Base-by-base conservation (phyloP, 2,888 invertebrate species). In the Polydrusus cervinus region DNA sequence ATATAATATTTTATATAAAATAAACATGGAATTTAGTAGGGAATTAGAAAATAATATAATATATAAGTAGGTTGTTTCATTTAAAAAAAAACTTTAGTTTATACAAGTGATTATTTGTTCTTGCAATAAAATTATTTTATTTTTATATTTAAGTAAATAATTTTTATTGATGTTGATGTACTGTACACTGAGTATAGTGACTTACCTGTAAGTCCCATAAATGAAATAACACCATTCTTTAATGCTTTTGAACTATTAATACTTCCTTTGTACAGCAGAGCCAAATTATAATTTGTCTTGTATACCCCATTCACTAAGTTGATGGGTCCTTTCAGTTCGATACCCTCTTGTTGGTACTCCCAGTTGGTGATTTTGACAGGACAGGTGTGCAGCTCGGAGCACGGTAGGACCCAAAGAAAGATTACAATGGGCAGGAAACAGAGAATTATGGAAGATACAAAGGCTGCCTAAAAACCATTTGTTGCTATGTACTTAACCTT, bases 361-460 rank as follows among this genome's bases (percentile, higher is more conserved):
- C 93, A 93, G 80, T 92, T 92, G 9, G 90, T 90, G 0, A 92
- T 91, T 83, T 89, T 91, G 20, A 91, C 86, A 11, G 91, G 89
- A 80, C 95, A 95, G 66, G 92, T 91, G 14, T 91, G 90, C 7
- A 90, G 90, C 82, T 93, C 92, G 3, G 92, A 90, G 82, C 95
- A 95, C 0, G 95, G 95, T 80, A 93, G 87, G 13, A 92, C 90
- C 92, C 93, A 94, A 7, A 94, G 87, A 84, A 94, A 96, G 82
- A 93, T 89, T 51, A 94, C 88, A 62, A 93, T 91, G 8, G 93
- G 93, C 74, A 92, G 87, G 76, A 93, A 86, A 83, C 93, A 95
- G 65, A 93, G 85, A 55, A 94, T 84, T 78, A 95, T 90, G 0
- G 95, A 95, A 10, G 90, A 88, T 16, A 93, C 87, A 80, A 95